Evolutionary conservation across 2,113 vertebrate genomes (phyloP), one percentile per base, ranked within the genome.

Genomic region (Penelope pileata): DNA sequence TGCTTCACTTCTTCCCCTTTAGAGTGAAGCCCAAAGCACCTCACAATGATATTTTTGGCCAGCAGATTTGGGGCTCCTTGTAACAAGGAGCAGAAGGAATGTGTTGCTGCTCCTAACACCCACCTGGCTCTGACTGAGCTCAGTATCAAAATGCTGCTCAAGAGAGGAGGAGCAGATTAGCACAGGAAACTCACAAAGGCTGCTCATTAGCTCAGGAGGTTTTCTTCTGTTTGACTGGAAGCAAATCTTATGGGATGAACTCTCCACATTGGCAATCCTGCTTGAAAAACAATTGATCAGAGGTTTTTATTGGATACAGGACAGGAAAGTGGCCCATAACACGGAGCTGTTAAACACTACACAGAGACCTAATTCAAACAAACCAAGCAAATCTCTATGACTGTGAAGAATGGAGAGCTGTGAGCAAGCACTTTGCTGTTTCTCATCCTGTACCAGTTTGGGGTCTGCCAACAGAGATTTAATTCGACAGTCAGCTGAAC

Each of bases 111-210:
- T 96, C 27, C 62, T 36, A 74, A 51, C 67, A 77, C 87, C 66
- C 70, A 90, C 69, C 59, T 82, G 22, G 38, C 43, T 88, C 59
- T 94, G 59, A 40, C 68, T 82, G 86, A 94, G 76, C 21, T 89
- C 73, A 82, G 15, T 88, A 79, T 84, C 94, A 86, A 91, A 96
- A 72, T 58, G n/a, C 23, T 86, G 69, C 59, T 88, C 38, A 80
- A 88, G 86, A 68, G 47, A 62, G 82, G 82, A 86, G 56, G 62
- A 90, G 36, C 16, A 84, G 88, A 77, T 81, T 87, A 92, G 51
- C 32, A 53, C 53, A 60, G 40, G 68, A 64, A 76, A 45, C 30
- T 84, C 14, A 34, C 0, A 0, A 23, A 64, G 67, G 8, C 12
- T 86, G 77, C 74, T 60, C 2, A 6, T 59, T 38, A 92, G 10